Evolutionary conservation across 2,888 invertebrate genomes (phyloP), one percentile per base, ranked within the genome.

Genomic region (Yponomeuta plumbellus): DNA sequence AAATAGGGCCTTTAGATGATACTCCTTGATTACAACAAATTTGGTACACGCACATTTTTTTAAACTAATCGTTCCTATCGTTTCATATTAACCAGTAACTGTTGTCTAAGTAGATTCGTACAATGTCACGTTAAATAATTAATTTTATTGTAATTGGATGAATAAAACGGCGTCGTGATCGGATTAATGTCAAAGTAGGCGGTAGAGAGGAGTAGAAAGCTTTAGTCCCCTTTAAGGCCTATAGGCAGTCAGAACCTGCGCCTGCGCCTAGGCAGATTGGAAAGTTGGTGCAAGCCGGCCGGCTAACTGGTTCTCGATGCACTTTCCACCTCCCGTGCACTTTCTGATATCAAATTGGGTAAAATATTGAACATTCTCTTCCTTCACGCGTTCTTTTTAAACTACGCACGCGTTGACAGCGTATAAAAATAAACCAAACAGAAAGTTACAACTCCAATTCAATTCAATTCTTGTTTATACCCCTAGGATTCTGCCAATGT

Each of bases 241-340:
- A 67, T 71, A 70, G 69, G 66, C 71, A 74, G 71, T 73, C 75
- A 70, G 73, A 72, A 75, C 76, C 78, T 77, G 77, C 13, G 44
- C 52, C 62, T 11, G 64, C 44, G 58, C 34, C 65, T 66, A 78
- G 44, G 6, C 44, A 13, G 81, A 84, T 86, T 88, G 82, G 89
- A 90, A 90, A 90, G 89, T 82, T 81, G 83, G 81, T 83, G 85
- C 85, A 83, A 79, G 22, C 78, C 74, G 81, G 73, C 76, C 72
- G 74, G 71, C 78, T 76, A 79, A 83, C 85, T 75, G 81, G 82
- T 82, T 66, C 58, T 23, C 69, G 71, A 68, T 76, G 80, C 81
- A 80, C 87, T 88, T 88, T 88, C 88, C 83, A 81, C 73, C 69
- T 74, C 71, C 79, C 83, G 83, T 84, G 86, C 83, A 77, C 84